Conservation (phyloP, 2,797 vertebrate species). For the Lacerta bilineata region DNA sequence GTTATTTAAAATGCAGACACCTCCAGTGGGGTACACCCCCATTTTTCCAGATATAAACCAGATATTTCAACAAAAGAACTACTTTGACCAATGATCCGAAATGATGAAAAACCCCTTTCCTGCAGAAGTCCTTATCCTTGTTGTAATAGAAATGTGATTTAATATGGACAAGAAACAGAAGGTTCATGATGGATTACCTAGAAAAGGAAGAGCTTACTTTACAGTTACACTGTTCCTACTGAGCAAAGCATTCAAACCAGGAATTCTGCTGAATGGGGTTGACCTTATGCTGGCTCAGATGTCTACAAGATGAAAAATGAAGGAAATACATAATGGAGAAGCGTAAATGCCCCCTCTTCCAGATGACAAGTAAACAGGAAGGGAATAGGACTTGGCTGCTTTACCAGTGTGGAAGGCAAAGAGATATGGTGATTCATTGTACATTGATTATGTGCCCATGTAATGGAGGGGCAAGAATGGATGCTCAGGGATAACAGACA, state of each 20-base stretch:
- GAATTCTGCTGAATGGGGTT: not conserved
- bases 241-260: not conserved
- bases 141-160: not conserved
- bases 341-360: not conserved
- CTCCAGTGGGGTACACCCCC: not conserved
- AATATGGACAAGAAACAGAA: not conserved
- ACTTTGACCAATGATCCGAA: not conserved
- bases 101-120: slow-evolving; percentile 9
- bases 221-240: slow-evolving; percentile 4
- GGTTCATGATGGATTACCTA: not conserved
- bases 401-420: not conserved
- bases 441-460: not conserved
- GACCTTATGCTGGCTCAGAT: not conserved
- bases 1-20: slow-evolving; percentile 3
- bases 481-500: not conserved
- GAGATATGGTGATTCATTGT: not conserved
- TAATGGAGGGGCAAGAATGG: not conserved
- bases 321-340: not conserved
- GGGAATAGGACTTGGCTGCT: not conserved
- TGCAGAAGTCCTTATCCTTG: slow-evolving; percentile 22
- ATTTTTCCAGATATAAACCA: slow-evolving; percentile 27
- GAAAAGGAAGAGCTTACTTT: slow-evolving; percentile 16
- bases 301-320: slow-evolving; percentile 8
- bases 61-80: not conserved
- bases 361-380: not conserved